Conservation (phyloP, 1,140 invertebrate genomes). For the Papilio xuthus region DNA sequence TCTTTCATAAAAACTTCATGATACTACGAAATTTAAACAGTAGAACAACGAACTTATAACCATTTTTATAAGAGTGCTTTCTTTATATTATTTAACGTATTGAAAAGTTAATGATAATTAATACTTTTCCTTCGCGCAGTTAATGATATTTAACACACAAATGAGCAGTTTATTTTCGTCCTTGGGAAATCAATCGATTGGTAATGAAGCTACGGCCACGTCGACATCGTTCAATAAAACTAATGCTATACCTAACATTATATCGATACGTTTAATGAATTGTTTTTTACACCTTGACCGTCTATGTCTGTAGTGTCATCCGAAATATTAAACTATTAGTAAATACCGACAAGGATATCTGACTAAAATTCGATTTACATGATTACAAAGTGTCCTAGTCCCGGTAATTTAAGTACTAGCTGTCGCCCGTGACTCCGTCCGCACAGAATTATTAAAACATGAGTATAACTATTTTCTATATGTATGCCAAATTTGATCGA, state of each 20-base stretch:
- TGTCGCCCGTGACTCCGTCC: too few relatives aligned
- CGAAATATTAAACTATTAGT: too few relatives aligned
- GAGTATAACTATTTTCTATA: too few relatives aligned
- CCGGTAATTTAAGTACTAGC: too few relatives aligned
- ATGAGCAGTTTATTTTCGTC: conserved; percentile 24
- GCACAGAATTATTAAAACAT: too few relatives aligned
- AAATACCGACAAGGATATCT: too few relatives aligned
- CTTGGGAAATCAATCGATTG: conserved; percentile 31
- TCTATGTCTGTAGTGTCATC: too few relatives aligned
- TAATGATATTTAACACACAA: conserved; percentile 7
- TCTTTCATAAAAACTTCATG: neutral
- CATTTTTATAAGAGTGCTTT: neutral
- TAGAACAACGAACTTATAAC: neutral
- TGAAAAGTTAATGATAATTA: neutral
- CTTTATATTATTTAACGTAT: neutral
- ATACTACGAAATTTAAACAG: neutral
- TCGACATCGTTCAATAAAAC: conserved; percentile 20
- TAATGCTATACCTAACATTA: conserved; percentile 13
- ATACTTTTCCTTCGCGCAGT: neutral
- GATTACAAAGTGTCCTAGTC: too few relatives aligned
- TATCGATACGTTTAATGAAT: neutral
- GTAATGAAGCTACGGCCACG: conserved; percentile 18
- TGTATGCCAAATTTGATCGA: too few relatives aligned
- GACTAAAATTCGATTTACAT: too few relatives aligned
- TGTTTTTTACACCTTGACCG: neutral